Conservation (phyloP, 2,113 vertebrate genomes). For the Numenius arquata region DNA sequence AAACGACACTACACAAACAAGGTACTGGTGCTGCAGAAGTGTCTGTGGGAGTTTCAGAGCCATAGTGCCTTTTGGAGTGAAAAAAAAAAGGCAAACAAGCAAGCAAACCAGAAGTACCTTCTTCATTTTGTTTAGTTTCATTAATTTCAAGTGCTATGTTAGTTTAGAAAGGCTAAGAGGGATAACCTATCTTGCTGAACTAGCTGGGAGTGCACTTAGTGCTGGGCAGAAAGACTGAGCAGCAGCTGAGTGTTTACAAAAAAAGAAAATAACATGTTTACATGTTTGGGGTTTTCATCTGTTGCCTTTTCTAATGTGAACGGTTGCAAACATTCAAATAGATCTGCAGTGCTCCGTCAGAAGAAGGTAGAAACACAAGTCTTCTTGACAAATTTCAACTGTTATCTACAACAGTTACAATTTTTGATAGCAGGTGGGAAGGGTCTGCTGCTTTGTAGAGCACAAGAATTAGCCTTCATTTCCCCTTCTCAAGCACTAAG, state of each 20-base stretch:
- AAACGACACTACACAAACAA: not conserved
- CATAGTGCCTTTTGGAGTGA: not conserved
- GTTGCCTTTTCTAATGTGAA: not conserved
- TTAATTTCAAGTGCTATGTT: not conserved
- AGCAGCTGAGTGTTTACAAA: not conserved
- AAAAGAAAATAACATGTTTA: not conserved
- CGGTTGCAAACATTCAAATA: not conserved
- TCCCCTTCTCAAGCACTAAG: not conserved
- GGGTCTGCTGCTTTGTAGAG: not conserved
- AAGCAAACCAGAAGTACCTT: not conserved
- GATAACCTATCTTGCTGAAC: not conserved
- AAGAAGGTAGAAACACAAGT: not conserved
- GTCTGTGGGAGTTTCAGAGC: not conserved
- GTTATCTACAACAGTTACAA: not conserved
- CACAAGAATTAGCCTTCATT: not conserved
- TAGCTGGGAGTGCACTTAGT: not conserved
- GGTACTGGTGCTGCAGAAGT: not conserved
- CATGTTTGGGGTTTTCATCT: not conserved
- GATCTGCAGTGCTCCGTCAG: not conserved
- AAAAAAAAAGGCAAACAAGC: not conserved
- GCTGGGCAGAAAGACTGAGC: not conserved
- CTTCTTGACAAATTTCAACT: not conserved
- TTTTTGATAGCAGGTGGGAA: not conserved
- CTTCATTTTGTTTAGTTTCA: not conserved
- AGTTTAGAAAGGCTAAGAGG: not conserved